A percentile compares a stretch with the other conserved stretches of the same genome.
Conservation (phyloP, 2,888 invertebrate genomes). For the Aethes cnicana region DNA sequence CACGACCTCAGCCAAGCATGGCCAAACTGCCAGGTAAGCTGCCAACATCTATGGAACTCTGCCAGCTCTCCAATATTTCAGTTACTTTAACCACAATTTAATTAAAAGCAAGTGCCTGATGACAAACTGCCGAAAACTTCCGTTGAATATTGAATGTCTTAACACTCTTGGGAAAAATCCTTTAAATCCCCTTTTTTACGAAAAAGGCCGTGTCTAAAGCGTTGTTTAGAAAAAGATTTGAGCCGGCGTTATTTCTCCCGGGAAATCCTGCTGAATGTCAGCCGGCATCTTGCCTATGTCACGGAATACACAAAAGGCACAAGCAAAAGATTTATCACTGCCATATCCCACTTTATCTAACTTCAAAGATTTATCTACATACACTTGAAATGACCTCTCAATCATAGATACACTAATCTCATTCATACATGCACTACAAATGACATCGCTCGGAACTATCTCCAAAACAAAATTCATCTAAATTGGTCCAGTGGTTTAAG, state of each 20-base stretch:
- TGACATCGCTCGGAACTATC: too few species aligned
- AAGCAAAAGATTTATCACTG: conserved; percentile 1
- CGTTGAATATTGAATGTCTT: conserved; percentile 16
- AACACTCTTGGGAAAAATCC: conserved; percentile 17
- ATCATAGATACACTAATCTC: too few species aligned
- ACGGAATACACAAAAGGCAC: conserved; percentile 17
- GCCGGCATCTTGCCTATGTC: conserved; percentile 11
- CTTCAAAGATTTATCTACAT: conserved; percentile 9
- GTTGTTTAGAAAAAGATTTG: conserved; percentile 27
- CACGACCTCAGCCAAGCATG: conserved; percentile 5
- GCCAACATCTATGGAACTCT: conserved; percentile 26
- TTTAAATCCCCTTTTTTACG: conserved; percentile 16
- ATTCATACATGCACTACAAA: too few species aligned
- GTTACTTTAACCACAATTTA: conserved; percentile 7
- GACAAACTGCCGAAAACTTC: conserved; percentile 4
- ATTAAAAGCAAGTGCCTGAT: conserved; percentile 14
- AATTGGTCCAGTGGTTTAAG: too few species aligned
- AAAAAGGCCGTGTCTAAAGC: conserved; percentile 9
- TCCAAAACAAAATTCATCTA: too few species aligned
- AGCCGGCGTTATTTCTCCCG: conserved; percentile 23
- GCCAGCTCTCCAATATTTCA: conserved; percentile 22
- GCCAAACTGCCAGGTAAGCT: conserved; percentile 7
- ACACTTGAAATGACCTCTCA: conserved; percentile 3
- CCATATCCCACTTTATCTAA: background rate
- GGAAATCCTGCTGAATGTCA: conserved; percentile 23